phyloP scores from a whole-genome alignment of 2,888 invertebrate genomes.

The Lepidochrysops patricia region DNA sequence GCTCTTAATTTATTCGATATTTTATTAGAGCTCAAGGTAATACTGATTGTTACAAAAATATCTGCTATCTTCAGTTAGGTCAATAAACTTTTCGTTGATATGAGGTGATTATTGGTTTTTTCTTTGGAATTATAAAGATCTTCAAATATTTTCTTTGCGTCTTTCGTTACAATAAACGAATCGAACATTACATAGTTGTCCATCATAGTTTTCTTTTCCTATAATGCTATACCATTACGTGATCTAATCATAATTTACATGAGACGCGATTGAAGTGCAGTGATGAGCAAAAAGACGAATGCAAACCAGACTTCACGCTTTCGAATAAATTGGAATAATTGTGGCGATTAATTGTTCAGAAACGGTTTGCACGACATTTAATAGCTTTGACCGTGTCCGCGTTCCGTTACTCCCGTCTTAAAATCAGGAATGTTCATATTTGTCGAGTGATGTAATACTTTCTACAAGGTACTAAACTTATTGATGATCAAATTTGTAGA shows the following conservation, averaged over 20 bases:
- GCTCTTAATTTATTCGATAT: background rate
- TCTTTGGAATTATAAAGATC: no score
- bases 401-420: background rate
- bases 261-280: background rate
- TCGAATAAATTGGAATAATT: slow-evolving; percentile 26
- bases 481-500: no score
- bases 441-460: background rate
- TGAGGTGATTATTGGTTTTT: background rate
- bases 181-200: background rate
- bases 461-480: background rate
- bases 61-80: no score
- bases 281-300: slow-evolving; percentile 22
- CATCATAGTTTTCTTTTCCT: background rate
- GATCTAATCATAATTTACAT: slow-evolving; percentile 1
- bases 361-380: slow-evolving; percentile 11
- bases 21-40: background rate
- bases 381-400: slow-evolving; percentile 10
- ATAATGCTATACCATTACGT: slow-evolving; percentile 1
- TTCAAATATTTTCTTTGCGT: background rate
- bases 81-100: no score
- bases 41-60: no score
- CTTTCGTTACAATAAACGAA: background rate
- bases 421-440: background rate
- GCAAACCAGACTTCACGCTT: slow-evolving; percentile 27
- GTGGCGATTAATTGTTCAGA: slow-evolving; percentile 23